Evolutionary conservation across 2,888 invertebrate species (phyloP).

Genomic region (Lampropteryx suffumata): DNA sequence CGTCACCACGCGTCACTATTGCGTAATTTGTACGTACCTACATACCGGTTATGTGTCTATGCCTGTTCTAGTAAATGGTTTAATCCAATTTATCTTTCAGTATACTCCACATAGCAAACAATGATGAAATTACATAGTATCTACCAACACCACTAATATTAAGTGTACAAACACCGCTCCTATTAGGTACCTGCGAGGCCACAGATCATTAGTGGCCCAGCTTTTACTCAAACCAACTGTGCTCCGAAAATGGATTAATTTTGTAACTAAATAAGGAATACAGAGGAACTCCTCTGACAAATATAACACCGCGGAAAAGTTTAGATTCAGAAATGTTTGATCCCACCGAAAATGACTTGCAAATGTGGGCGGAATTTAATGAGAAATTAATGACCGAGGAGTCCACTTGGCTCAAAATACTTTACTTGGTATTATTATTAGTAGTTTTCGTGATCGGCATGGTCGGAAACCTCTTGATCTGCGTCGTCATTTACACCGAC

Average conservation of each 20-base stretch:
- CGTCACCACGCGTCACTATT: too few relatives aligned
- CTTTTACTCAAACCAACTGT: not conserved
- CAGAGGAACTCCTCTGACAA: not conserved
- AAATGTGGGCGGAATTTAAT: conserved; percentile 47
- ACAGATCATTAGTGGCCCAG: conserved; percentile 10
- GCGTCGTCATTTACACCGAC: conserved; percentile 66
- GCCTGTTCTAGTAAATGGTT: not conserved
- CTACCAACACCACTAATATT: conserved; percentile 13
- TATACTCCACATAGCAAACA: conserved; percentile 16
- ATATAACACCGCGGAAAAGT: not conserved
- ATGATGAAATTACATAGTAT: not conserved
- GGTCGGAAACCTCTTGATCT: conserved; percentile 65
- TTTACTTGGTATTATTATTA: conserved; percentile 35
- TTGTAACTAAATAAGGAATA: too few relatives aligned
- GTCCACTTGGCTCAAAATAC: conserved; percentile 36
- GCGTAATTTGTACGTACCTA: too few relatives aligned
- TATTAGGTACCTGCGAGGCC: not conserved
- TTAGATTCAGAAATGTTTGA: conserved; percentile 9
- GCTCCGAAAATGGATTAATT: not conserved
- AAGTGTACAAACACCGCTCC: conserved; percentile 22
- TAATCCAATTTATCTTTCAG: conserved; percentile 18
- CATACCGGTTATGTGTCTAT: not conserved
- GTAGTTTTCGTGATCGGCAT: conserved; percentile 51
- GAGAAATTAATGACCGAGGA: conserved; percentile 36
- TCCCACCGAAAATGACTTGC: conserved; percentile 25